Percentiles rank a stretch among this genome's conserved stretches.
Conservation (phyloP, 1,140 invertebrate species). For the Drosophila arizonae region DNA sequence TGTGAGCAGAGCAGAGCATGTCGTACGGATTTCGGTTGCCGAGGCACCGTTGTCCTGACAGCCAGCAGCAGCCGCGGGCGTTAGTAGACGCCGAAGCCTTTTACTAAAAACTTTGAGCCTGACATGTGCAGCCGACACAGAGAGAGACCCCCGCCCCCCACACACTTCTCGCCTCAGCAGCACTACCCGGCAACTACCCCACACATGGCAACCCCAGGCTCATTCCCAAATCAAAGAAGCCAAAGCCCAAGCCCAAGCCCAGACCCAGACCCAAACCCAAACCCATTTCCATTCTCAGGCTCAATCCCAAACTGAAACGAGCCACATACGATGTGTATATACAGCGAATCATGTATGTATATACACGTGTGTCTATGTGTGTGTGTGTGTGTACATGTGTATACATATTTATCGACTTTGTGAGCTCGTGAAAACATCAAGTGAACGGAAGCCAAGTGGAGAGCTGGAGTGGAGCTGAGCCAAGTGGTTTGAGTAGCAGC, state of each 20-base stretch:
- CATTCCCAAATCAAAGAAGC: no score
- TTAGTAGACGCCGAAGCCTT: conserved; percentile 65
- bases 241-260: conserved; percentile 6
- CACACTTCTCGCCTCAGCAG: conserved; percentile 6
- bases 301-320: conserved; percentile 25
- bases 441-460: conserved; percentile 66
- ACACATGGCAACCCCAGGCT: neutral
- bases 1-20: conserved; percentile 27
- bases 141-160: neutral
- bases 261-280: conserved; percentile 6
- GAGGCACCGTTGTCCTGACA: conserved; percentile 33
- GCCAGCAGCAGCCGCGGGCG: conserved; percentile 37
- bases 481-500: conserved; percentile 63
- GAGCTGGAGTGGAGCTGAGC: conserved; percentile 18
- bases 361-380: conserved; percentile 6
- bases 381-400: conserved; percentile 66
- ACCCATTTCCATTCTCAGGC: conserved; percentile 8
- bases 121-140: conserved; percentile 65
- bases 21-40: conserved; percentile 25
- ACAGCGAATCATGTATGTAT: conserved; percentile 7
- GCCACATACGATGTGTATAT: conserved; percentile 34
- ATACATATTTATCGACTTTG: conserved; percentile 61
- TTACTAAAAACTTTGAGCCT: conserved; percentile 73
- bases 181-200: neutral
- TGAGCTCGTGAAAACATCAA: conserved; percentile 78